Base-by-base conservation (phyloP, 2,888 invertebrate genomes). In the Bugula neritina region DNA sequence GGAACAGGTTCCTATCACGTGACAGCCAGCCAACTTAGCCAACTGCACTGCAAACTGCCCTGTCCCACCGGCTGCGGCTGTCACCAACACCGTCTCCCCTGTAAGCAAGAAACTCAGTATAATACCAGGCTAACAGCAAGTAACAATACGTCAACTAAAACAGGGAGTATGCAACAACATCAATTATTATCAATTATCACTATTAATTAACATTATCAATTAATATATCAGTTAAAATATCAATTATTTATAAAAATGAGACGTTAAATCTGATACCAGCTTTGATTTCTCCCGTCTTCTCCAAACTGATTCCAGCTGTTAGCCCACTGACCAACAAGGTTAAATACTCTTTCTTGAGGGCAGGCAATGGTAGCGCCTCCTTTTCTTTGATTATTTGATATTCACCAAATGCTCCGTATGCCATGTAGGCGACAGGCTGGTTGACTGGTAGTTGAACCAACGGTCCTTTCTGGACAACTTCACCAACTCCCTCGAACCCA, bases 1-100 rank as follows among this genome's bases (percentile, higher is more conserved):
- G 2, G 82, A 82, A 74, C 82, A 82, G 27, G 81, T 81, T 5
- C 81, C 82, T 43, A 82, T 80, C 13, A 82, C 82, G 76, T 81
- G 80, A 75, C 82, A 82, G 0, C 82, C 81, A 31, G 77, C 77
- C 34, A 75, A 71, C 57, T 81, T 81, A 23, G 82, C 82, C 77
- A 79, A 77, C 74, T 82, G 82, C n/a, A 81, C 80, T 71, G 81
- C 81, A 72, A 82, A 77, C 71, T 80, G 79, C 31, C 81, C 81
- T 25, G 81, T 80, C 0, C 81, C 81, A 2, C 81, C 81, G 23
- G 81, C 80, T 25, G 81, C 81, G 73, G 81, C 80, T 73, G 79
- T 80, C 0, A 81, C 75, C 29, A 81, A 73, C 3, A 81, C 81
- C 21, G 77, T 81, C 71, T 81, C 80, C 27, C 80, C 80, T n/a